These are phyloP conservation scores for Bryconaethiops microstoma DNA, from an alignment of 2,797 vertebrate genomes.

Conservation along the genomic window DNA sequence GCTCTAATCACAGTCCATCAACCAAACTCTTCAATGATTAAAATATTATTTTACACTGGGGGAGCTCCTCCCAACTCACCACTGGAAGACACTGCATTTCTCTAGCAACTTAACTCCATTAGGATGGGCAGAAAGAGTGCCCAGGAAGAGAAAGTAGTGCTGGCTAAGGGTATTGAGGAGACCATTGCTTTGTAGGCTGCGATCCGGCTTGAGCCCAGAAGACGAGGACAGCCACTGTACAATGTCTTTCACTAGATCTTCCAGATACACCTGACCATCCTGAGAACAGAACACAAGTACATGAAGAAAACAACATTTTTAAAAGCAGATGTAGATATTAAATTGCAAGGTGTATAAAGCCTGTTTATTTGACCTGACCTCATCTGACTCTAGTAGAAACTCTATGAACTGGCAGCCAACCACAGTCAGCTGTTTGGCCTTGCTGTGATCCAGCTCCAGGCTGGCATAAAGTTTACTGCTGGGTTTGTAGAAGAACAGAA, in stretches of 20 bases:
- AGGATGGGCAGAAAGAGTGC: constrained; percentile 92
- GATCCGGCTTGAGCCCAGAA: constrained; percentile 92
- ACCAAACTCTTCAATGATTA: background rate
- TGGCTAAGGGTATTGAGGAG: constrained; percentile 95
- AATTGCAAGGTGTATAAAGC: background rate
- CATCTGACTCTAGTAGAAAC: constrained; percentile 96
- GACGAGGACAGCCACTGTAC: constrained; percentile 91
- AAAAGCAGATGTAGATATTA: background rate
- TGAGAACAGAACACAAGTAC: constrained; percentile 57
- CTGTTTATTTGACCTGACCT: constrained; percentile 79
- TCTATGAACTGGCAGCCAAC: constrained; percentile 97
- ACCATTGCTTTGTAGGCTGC: constrained; percentile 94
- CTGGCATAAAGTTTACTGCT: constrained; percentile 95
- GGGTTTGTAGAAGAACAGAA: constrained; percentile 97
- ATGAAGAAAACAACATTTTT: background rate
- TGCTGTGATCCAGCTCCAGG: constrained; percentile 89
- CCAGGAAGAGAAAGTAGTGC: constrained; percentile 98
- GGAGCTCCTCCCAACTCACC: constrained; percentile 75
- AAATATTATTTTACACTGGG: background rate
- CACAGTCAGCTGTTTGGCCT: constrained; percentile 94
- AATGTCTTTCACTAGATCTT: constrained; percentile 95
- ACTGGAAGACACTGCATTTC: constrained; percentile 98
- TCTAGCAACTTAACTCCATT: constrained; percentile 97
- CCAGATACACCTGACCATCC: constrained; percentile 94
- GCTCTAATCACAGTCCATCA: background rate